A percentile compares a stretch with the other conserved stretches of the same genome.
Conservation (phyloP, 2,888 invertebrate species). For the Cantharis lateralis region DNA sequence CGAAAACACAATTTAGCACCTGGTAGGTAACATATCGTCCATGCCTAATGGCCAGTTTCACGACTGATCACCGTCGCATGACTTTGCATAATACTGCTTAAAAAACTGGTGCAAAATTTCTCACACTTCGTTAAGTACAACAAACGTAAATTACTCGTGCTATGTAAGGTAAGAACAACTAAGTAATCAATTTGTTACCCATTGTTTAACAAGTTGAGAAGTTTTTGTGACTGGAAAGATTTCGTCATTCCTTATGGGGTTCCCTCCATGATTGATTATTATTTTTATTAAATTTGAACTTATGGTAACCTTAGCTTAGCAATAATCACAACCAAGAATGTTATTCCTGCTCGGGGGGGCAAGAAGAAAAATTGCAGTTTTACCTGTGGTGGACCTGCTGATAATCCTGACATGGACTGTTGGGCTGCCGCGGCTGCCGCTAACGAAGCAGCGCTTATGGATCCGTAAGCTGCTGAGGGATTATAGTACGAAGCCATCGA, state of each 20-base stretch:
- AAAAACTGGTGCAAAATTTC: slow-evolving; percentile 46
- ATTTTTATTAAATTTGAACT: background rate
- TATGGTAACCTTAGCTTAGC: background rate
- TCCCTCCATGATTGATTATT: background rate
- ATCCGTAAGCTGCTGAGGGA: slow-evolving; percentile 73
- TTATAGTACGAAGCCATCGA: slow-evolving; percentile 73
- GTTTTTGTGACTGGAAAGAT: background rate
- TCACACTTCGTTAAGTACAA: slow-evolving; percentile 54
- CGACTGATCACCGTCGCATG: slow-evolving; percentile 42
- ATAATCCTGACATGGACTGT: slow-evolving; percentile 72
- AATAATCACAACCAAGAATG: background rate
- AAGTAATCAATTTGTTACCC: slow-evolving; percentile 45
- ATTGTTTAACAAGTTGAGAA: slow-evolving; percentile 35
- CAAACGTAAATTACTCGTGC: slow-evolving; percentile 50
- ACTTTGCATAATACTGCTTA: slow-evolving; percentile 35
- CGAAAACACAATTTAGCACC: slow-evolving; percentile 32
- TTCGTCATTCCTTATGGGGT: background rate
- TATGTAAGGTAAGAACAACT: slow-evolving; percentile 36
- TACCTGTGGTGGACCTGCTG: slow-evolving; percentile 71
- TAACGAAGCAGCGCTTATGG: slow-evolving; percentile 72
- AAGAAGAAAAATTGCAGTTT: slow-evolving; percentile 28
- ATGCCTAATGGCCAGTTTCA: slow-evolving; percentile 43
- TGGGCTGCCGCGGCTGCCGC: slow-evolving; percentile 75
- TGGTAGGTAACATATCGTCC: slow-evolving; percentile 41
- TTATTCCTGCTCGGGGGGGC: background rate